Conservation (phyloP, 2,113 vertebrate genomes). For the Engystomops pustulosus region DNA sequence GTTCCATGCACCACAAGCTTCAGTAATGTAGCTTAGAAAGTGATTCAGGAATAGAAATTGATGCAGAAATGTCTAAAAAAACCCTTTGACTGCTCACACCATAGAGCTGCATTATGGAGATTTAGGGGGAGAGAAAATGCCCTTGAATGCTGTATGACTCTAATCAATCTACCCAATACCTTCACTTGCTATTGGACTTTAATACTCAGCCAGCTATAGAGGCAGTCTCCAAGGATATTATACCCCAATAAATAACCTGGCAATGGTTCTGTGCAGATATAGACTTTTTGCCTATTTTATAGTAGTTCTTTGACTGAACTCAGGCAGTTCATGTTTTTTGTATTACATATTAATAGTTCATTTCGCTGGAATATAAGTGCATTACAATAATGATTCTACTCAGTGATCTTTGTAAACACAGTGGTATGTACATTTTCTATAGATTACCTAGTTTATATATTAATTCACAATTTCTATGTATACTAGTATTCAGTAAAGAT, state of each 20-base stretch:
- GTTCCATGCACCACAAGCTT: neutral
- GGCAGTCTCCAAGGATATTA: neutral
- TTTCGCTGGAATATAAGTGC: neutral
- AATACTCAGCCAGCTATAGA: neutral
- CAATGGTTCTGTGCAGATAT: neutral
- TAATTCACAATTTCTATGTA: neutral
- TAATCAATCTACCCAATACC: slow-evolving; percentile 3
- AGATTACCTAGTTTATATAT: neutral
- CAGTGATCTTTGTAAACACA: neutral
- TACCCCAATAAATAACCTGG: neutral
- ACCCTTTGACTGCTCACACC: neutral
- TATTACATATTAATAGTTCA: neutral
- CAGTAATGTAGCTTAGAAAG: neutral
- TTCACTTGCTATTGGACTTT: neutral
- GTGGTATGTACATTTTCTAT: neutral
- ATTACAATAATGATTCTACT: neutral
- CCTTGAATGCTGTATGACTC: neutral
- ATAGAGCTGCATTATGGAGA: slow-evolving; percentile 4
- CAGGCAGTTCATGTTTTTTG: neutral
- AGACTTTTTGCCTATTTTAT: neutral
- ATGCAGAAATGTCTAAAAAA: neutral
- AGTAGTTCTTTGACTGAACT: neutral
- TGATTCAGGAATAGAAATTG: neutral
- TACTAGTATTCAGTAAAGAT: neutral
- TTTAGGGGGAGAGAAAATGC: neutral